Conservation (phyloP, 2,113 vertebrate genomes). For the Cinclus mexicanus region DNA sequence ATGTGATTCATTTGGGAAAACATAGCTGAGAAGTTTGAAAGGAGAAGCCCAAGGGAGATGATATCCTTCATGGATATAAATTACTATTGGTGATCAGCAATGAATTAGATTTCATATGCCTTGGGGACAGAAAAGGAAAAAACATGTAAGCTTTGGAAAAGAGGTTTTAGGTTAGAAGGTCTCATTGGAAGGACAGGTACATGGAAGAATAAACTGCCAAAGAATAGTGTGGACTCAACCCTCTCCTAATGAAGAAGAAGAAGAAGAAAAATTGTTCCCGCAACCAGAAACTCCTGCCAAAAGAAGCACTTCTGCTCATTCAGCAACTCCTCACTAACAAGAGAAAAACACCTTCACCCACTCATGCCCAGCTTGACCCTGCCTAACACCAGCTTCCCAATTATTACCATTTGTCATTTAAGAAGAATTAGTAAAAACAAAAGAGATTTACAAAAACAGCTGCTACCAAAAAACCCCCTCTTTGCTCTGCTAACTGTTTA, state of each 20-base stretch:
- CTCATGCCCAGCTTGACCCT: background rate
- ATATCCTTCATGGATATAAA: background rate
- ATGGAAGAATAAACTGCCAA: background rate
- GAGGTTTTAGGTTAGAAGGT: background rate
- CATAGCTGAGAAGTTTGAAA: background rate
- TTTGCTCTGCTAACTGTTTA: background rate
- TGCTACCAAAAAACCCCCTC: background rate
- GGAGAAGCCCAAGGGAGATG: background rate
- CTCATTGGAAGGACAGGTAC: background rate
- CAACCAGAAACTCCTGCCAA: background rate
- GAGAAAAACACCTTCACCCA: background rate
- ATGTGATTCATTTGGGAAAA: background rate
- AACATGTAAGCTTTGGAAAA: background rate
- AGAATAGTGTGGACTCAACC: background rate
- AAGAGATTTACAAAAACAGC: background rate
- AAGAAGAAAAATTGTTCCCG: background rate
- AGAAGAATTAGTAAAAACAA: background rate
- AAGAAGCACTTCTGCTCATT: background rate
- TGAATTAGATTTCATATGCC: background rate
- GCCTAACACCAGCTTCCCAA: background rate
- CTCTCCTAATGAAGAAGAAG: background rate
- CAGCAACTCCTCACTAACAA: background rate
- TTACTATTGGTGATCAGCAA: background rate
- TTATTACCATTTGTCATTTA: background rate
- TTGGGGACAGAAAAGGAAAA: background rate